phyloP scores from a whole-genome alignment of 2,888 invertebrate genomes.

The Halictus quadricinctus region DNA sequence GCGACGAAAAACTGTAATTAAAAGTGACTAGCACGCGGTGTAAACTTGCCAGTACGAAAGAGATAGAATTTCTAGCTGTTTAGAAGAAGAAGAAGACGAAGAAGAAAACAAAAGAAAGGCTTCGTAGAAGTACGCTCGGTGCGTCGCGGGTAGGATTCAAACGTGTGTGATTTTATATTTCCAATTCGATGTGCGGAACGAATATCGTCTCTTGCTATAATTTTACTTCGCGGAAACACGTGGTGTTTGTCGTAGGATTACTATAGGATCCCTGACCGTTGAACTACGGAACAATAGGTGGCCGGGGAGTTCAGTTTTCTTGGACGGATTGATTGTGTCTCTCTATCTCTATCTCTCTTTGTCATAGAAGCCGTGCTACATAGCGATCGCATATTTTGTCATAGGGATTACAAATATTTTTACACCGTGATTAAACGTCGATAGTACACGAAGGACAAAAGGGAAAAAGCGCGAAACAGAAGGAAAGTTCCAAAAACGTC shows the following conservation, averaged over 20 bases:
- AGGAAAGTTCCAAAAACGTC: conserved; percentile 58
- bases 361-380: conserved; percentile 48
- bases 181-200: conserved; percentile 20
- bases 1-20: conserved; percentile 47
- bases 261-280: conserved; percentile 19
- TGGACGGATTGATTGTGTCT: conserved; percentile 16
- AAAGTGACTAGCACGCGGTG: conserved; percentile 54
- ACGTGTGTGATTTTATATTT: conserved; percentile 61
- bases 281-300: neutral
- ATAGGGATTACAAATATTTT: conserved; percentile 78
- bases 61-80: conserved; percentile 55
- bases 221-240: conserved; percentile 28
- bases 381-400: conserved; percentile 61
- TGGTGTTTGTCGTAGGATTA: conserved; percentile 8
- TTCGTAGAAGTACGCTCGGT: conserved; percentile 39
- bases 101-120: conserved; percentile 18
- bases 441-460: conserved; percentile 37
- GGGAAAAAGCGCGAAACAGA: conserved; percentile 1
- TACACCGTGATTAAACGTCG: conserved; percentile 69
- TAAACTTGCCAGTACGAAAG: conserved; percentile 69
- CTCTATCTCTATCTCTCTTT: conserved; percentile 1
- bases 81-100: conserved; percentile 18
- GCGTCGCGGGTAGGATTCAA: conserved; percentile 42
- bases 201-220: neutral
- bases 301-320: conserved; percentile 11